phyloP scores from a whole-genome alignment of 2,113 vertebrate genomes.

The Pluvianellus socialis region DNA sequence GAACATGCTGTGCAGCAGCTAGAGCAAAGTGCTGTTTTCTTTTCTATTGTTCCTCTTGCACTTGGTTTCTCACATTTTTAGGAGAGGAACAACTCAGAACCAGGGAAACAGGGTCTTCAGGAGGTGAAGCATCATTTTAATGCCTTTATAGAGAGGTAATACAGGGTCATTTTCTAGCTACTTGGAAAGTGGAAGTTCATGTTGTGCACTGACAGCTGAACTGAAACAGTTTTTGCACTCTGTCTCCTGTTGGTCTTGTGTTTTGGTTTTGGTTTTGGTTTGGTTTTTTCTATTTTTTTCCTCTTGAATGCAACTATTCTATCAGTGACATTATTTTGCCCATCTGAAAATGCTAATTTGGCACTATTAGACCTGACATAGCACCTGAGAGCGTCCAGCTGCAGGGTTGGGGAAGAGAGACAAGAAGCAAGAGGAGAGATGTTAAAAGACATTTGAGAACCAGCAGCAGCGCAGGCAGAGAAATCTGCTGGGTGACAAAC shows the following conservation, averaged over 20 bases:
- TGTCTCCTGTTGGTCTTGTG: not conserved
- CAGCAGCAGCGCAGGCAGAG: not conserved
- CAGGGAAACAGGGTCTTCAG: not conserved
- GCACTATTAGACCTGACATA: not conserved
- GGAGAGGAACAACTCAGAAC: not conserved
- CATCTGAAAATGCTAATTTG: not conserved
- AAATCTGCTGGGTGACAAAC: not conserved
- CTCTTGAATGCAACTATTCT: not conserved
- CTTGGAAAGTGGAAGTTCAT: conserved; percentile 13
- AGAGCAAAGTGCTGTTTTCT: not conserved
- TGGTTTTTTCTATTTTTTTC: not conserved
- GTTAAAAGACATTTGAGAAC: not conserved
- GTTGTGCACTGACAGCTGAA: not conserved
- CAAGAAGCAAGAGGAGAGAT: not conserved
- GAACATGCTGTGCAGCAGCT: not conserved
- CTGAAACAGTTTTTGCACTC: not conserved
- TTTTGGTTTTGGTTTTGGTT: not conserved
- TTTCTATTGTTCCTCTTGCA: not conserved
- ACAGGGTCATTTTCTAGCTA: not conserved
- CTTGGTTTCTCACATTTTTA: not conserved
- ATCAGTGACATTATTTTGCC: not conserved
- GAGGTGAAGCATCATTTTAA: not conserved
- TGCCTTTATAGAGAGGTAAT: not conserved
- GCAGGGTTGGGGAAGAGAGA: not conserved
- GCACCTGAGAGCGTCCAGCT: not conserved